These are phyloP conservation scores for Cheilosia grossa DNA, from an alignment of 2,888 invertebrate genomes.

Conservation along the genomic window DNA sequence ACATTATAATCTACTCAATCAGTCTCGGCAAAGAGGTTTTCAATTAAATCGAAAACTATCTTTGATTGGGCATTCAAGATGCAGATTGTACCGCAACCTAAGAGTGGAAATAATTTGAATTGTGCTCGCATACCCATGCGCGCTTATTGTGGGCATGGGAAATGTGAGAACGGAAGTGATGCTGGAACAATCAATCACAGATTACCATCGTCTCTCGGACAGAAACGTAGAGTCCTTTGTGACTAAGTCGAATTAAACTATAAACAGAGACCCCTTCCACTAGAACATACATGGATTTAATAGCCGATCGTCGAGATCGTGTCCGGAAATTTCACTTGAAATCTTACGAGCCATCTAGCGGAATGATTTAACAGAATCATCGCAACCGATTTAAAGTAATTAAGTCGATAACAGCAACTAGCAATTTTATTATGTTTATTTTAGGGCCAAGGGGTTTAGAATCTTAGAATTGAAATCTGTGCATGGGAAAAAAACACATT, in stretches of 20 bases:
- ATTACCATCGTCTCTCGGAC: constrained; percentile 24
- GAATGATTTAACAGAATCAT: constrained; percentile 8
- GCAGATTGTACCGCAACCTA: background rate
- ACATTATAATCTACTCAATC: constrained; percentile 23
- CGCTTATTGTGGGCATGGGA: constrained; percentile 21
- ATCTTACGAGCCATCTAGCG: constrained; percentile 17
- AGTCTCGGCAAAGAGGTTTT: constrained; percentile 31
- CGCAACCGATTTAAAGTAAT: constrained; percentile 13
- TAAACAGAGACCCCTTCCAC: background rate
- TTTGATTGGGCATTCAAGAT: constrained; percentile 1
- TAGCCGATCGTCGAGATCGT: constrained; percentile 9
- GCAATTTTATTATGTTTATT: background rate
- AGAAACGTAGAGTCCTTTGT: background rate
- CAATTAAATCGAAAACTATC: constrained; percentile 24
- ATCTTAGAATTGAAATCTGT: too few relatives aligned
- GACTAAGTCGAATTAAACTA: background rate
- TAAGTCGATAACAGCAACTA: background rate
- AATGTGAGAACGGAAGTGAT: constrained; percentile 32
- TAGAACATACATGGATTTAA: background rate
- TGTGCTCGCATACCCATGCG: constrained; percentile 22
- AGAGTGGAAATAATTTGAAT: constrained; percentile 44
- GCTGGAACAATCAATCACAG: constrained; percentile 36
- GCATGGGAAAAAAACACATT: too few relatives aligned
- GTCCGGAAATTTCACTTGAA: constrained; percentile 50
- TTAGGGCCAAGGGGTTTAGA: background rate